These are phyloP conservation scores for Helarctos malayanus DNA, from an alignment of 2,797 vertebrate species.

Conservation along the genomic window DNA sequence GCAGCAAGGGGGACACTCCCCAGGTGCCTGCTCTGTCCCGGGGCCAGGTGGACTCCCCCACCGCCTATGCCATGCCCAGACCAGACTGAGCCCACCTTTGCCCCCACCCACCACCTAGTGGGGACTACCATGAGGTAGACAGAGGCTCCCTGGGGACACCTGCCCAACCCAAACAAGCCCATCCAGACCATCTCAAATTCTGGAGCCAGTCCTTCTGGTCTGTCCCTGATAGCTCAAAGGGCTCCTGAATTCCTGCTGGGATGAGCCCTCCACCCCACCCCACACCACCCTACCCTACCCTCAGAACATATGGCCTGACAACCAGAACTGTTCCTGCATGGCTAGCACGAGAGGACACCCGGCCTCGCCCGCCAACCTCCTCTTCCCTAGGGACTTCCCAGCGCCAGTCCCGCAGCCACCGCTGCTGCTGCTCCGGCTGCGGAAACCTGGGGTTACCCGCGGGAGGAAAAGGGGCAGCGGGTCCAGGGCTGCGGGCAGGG, in stretches of 20 bases:
- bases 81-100: background rate
- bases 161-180: slow-evolving; percentile 30
- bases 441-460: slow-evolving; percentile 67
- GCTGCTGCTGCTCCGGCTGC: slow-evolving; percentile 66
- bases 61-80: background rate
- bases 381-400: slow-evolving; percentile 74
- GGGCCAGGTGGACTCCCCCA: background rate
- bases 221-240: background rate
- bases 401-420: slow-evolving; percentile 65
- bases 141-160: slow-evolving; percentile 40
- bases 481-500: slow-evolving; percentile 80
- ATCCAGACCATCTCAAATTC: slow-evolving; percentile 3
- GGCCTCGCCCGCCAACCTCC: slow-evolving; percentile 72
- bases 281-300: background rate
- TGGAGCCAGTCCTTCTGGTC: background rate
- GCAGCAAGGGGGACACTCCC: background rate
- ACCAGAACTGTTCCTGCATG: background rate
- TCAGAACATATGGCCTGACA: slow-evolving; percentile 4
- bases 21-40: background rate
- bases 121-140: background rate
- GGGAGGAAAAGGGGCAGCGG: slow-evolving; percentile 68
- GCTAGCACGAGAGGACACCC: background rate
- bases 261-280: background rate
- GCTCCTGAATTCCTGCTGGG: slow-evolving; percentile 20
- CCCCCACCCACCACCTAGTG: background rate